Conservation (phyloP, 2,797 vertebrate genomes). For the Macropodus opercularis region DNA sequence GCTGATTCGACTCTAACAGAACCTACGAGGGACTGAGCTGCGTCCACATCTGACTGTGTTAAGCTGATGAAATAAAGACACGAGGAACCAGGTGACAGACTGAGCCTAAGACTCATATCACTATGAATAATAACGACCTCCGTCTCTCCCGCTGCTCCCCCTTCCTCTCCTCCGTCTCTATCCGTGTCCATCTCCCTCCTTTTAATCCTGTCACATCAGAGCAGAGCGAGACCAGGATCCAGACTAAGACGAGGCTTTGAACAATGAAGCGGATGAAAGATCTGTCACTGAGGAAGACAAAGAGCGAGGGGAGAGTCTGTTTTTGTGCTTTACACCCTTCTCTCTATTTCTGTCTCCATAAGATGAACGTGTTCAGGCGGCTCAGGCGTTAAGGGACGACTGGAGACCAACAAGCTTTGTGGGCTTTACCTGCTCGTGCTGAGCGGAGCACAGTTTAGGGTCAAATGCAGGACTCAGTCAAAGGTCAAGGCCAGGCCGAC, state of each 20-base stretch:
- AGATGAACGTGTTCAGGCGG: slow-evolving; percentile 42
- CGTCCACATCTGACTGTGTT: no score
- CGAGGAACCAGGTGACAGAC: neutral
- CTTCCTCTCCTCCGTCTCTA: neutral
- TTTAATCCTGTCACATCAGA: slow-evolving; percentile 37
- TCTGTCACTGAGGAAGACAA: slow-evolving; percentile 20
- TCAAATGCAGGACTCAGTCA: slow-evolving; percentile 10
- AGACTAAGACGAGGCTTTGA: slow-evolving; percentile 52
- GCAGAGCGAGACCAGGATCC: slow-evolving; percentile 36
- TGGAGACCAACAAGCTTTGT: slow-evolving; percentile 1
- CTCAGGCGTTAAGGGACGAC: no score
- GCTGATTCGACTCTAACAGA: slow-evolving; percentile 9
- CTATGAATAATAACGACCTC: neutral
- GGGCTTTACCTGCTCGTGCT: slow-evolving; percentile 7
- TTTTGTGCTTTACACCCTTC: slow-evolving; percentile 20
- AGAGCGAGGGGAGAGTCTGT: neutral
- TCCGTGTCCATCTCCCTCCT: slow-evolving; percentile 7
- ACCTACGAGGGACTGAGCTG: no score
- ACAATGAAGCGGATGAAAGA: slow-evolving; percentile 50
- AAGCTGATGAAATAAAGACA: no score
- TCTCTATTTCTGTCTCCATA: slow-evolving; percentile 35
- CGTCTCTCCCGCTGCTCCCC: neutral
- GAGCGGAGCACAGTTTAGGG: slow-evolving; percentile 12
- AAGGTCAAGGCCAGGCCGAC: no score
- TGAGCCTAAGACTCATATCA: neutral